Evolutionary conservation across 1,140 invertebrate genomes (phyloP).

Genomic region (Trichonephila clavipes): DNA sequence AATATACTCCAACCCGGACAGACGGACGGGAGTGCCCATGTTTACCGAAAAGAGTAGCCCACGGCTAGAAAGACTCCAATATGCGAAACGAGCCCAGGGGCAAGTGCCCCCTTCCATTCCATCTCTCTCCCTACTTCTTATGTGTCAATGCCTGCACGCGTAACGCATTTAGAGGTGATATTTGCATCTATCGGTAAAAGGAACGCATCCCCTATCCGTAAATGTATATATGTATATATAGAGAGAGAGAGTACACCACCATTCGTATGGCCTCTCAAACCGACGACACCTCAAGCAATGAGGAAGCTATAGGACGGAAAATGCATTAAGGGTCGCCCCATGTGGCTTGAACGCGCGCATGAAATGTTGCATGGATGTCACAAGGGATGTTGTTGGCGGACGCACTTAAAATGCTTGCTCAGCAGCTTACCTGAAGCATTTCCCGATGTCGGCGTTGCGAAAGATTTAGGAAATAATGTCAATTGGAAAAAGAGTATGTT

Average conservation of each 20-base stretch:
- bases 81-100: slow-evolving; percentile 39
- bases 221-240: slow-evolving; percentile 10
- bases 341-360: neutral
- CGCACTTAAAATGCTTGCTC: slow-evolving; percentile 17
- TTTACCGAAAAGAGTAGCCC: slow-evolving; percentile 56
- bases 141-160: slow-evolving; percentile 64
- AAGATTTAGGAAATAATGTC: too few relatives aligned
- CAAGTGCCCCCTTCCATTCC: neutral
- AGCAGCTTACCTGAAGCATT: neutral
- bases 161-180: slow-evolving; percentile 70
- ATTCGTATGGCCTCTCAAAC: neutral
- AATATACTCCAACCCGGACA: slow-evolving; percentile 19
- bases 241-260: neutral
- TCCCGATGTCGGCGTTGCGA: neutral
- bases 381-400: neutral
- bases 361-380: neutral
- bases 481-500: too few relatives aligned
- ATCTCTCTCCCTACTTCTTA: neutral
- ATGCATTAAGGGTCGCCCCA: slow-evolving; percentile 54
- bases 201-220: neutral
- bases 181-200: slow-evolving; percentile 65
- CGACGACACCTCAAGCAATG: slow-evolving; percentile 54
- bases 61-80: slow-evolving; percentile 43
- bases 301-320: slow-evolving; percentile 35
- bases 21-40: neutral